phyloP scores from a whole-genome alignment of 2,888 invertebrate species.

The Ormyrus thymus region DNA sequence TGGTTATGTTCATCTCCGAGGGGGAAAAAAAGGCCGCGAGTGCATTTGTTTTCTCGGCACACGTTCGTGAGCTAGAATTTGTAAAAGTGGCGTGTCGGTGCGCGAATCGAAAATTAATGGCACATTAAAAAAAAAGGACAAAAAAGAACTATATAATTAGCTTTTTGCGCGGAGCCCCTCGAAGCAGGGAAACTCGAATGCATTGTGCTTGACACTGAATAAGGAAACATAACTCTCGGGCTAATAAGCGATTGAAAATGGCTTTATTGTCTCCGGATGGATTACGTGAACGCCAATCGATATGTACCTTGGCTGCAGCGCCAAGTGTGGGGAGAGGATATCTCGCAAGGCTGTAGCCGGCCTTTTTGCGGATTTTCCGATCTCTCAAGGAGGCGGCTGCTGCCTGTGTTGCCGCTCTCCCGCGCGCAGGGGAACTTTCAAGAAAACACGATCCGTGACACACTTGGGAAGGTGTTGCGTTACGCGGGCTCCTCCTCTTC shows the following conservation, averaged over 20 bases:
- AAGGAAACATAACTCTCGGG: constrained; percentile 44
- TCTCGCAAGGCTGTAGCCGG: constrained; percentile 14
- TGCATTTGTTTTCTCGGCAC: too few species aligned
- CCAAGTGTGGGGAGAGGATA: background rate
- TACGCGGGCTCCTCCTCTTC: constrained; percentile 44
- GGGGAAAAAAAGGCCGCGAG: background rate
- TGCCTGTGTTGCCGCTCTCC: constrained; percentile 43
- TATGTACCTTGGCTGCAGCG: background rate
- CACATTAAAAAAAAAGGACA: constrained; percentile 15
- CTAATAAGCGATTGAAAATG: constrained; percentile 43
- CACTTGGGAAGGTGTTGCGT: constrained; percentile 56
- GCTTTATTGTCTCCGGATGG: constrained; percentile 46
- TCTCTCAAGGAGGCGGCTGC: constrained; percentile 45
- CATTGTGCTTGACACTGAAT: constrained; percentile 5
- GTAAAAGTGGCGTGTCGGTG: constrained; percentile 18
- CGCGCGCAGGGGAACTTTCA: constrained; percentile 48
- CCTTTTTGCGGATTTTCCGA: constrained; percentile 45
- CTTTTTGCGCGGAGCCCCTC: constrained; percentile 26
- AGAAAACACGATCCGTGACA: constrained; percentile 60
- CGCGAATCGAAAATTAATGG: constrained; percentile 28
- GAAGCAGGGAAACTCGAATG: constrained; percentile 32
- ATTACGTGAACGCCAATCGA: constrained; percentile 36
- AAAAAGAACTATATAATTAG: constrained; percentile 47
- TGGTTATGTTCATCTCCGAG: background rate
- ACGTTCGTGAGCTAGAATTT: constrained; percentile 42